phyloP scores from a whole-genome alignment of 2,888 invertebrate species.

The Ypsolopha scabrella region DNA sequence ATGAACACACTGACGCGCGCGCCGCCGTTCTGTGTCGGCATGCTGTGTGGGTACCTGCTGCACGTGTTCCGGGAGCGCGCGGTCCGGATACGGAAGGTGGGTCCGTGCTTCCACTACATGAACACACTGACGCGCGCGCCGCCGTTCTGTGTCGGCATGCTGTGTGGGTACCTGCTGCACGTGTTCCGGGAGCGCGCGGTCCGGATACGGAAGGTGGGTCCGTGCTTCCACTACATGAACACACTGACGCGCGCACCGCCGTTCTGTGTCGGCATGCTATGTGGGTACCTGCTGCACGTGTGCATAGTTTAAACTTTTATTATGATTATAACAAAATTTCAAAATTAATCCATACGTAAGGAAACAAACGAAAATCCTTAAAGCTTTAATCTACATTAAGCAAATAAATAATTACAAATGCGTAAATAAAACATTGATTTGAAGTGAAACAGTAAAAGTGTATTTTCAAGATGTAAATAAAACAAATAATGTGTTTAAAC shows the following conservation, averaged over 20 bases:
- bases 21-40: slow-evolving; percentile 39
- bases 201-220: slow-evolving; percentile 21
- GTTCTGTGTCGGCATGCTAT: slow-evolving; percentile 39
- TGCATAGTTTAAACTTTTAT: no score
- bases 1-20: slow-evolving; percentile 35
- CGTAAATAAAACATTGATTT: no score
- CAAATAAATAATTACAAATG: no score
- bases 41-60: slow-evolving; percentile 37
- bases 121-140: slow-evolving; percentile 36
- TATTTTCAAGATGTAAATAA: no score
- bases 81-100: slow-evolving; percentile 22
- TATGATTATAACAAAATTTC: no score
- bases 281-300: slow-evolving; percentile 33
- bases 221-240: slow-evolving; percentile 16
- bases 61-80: slow-evolving; percentile 26
- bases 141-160: slow-evolving; percentile 42
- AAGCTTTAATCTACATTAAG: no score
- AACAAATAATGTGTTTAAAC: no score
- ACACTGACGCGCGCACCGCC: slow-evolving; percentile 36
- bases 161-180: slow-evolving; percentile 35
- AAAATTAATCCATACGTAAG: no score
- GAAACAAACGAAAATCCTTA: no score
- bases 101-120: slow-evolving; percentile 11
- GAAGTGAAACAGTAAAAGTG: no score
- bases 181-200: slow-evolving; percentile 25